Evolutionary conservation across 2,113 vertebrate genomes (phyloP), one percentile per base, ranked within the genome.

Genomic region (Lutjanus erythropterus): DNA sequence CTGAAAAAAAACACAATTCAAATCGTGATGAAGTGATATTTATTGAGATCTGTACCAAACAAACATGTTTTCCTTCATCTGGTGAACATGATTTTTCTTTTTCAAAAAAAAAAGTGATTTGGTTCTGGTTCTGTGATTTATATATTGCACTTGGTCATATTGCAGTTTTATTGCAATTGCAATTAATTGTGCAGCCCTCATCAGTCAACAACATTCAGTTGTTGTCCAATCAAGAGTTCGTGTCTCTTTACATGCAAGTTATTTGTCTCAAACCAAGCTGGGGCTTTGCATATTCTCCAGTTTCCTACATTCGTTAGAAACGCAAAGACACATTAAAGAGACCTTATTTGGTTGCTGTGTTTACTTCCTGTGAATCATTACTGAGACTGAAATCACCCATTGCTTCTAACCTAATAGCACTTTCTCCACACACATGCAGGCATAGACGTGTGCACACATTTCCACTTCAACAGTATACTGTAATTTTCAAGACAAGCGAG

Each of bases 401-500:
- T 50, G 23, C 29, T 35, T 62, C 46, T 25, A 37, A 56, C 47
- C 10, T 56, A 33, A 31, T 41, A 21, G 4, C 27, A 8, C 58
- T 25, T 15, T 15, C 18, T 18, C 15, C 25, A 37, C 68, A 6
- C 18, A 53, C 66, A 61, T 11, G 3, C 21, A 65, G 14, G 42
- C 65, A 7, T 0, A 29, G 16, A 42, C 42, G 23, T 11, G 37
- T 39, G 49, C 37, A 52, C 64, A 66, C 4, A 50, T 61, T 58
- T 37, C n/a, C 23, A 50, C 52, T 59, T 42, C 71, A 21, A 37
- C 0, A 23, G 53, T 1, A 19, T 47, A 3, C 47, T 86, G 46
- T 53, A 27, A 75, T 69, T 75, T 83, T 44, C n/a, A 16, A 61
- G 49, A 59, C 39, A 61, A 60, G 69, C 49, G 9, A 6, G 27